These are phyloP conservation scores for Cryptomyrus ogoouensis DNA, from an alignment of 2,113 vertebrate species.

Conservation along the genomic window DNA sequence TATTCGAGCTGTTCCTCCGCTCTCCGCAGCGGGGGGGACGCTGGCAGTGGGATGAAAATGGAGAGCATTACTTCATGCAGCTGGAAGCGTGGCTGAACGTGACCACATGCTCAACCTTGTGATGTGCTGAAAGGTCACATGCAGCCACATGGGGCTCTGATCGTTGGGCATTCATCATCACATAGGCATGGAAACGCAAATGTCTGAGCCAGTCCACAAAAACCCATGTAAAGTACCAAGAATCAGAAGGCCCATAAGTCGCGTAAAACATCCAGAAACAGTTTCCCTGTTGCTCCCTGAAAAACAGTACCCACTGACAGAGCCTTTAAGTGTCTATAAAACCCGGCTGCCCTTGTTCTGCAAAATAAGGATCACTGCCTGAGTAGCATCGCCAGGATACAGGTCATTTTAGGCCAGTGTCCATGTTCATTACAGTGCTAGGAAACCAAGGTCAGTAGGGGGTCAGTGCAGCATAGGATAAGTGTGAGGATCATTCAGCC, in stretches of 20 bases:
- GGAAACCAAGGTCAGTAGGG: neutral
- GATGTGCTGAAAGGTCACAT: neutral
- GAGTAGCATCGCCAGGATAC: neutral
- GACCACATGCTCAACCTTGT: neutral
- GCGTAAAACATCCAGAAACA: neutral
- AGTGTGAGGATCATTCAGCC: neutral
- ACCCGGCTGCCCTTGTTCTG: neutral
- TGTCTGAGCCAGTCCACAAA: neutral
- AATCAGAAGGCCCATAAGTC: neutral
- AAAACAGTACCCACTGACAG: neutral
- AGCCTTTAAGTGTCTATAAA: neutral
- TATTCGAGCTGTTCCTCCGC: neutral
- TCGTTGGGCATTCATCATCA: neutral
- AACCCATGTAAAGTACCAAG: neutral
- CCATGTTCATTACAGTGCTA: neutral
- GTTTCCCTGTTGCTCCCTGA: neutral
- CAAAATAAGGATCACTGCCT: neutral
- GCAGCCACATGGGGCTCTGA: neutral
- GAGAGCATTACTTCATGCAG: neutral
- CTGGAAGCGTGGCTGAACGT: neutral
- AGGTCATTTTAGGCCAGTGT: neutral
- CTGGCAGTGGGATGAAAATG: neutral
- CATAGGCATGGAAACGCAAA: neutral
- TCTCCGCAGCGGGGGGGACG: neutral
- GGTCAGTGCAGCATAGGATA: neutral